Evolutionary conservation across 1,140 invertebrate genomes (phyloP).

Genomic region (Bicyclus anynana): DNA sequence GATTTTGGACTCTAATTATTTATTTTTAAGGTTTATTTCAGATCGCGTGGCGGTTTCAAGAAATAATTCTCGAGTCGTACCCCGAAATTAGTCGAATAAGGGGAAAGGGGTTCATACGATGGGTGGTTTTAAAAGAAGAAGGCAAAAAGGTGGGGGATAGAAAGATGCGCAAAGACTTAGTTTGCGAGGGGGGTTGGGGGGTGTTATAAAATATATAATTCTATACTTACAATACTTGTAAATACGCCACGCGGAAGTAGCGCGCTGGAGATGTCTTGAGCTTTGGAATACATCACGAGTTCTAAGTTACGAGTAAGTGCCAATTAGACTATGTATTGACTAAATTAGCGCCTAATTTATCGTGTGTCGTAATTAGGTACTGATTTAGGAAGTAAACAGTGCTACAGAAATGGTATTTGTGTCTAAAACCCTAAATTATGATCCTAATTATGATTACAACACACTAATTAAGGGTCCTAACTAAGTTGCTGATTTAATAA

Average conservation of each 20-base stretch:
- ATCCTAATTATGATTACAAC: too few species aligned
- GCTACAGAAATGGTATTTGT: too few species aligned
- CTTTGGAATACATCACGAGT: constrained; percentile 7
- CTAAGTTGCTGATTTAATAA: too few species aligned
- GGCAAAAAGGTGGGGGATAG: constrained; percentile 75
- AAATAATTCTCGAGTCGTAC: constrained; percentile 75
- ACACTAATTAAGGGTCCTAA: too few species aligned
- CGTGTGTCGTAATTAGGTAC: too few species aligned
- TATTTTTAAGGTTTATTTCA: constrained; percentile 39
- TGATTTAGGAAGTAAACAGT: too few species aligned
- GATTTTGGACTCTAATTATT: constrained; percentile 38
- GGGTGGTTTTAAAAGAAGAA: constrained; percentile 75
- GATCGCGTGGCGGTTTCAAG: constrained; percentile 38
- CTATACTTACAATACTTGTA: constrained; percentile 78
- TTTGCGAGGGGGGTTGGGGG: constrained; percentile 62
- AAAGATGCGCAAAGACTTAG: constrained; percentile 77
- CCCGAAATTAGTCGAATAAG: constrained; percentile 76
- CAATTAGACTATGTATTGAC: too few species aligned
- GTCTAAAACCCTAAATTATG: too few species aligned
- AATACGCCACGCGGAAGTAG: constrained; percentile 74
- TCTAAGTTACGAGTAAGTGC: too few species aligned
- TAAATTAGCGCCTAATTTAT: too few species aligned
- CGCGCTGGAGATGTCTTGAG: constrained; percentile 34
- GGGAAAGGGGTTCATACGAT: constrained; percentile 73
- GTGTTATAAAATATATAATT: constrained; percentile 77